A percentile compares a stretch with the other conserved stretches of the same genome.
Evolutionary conservation across 2,113 vertebrate species (phyloP).

Genomic region (Brienomyrus brachyistius): DNA sequence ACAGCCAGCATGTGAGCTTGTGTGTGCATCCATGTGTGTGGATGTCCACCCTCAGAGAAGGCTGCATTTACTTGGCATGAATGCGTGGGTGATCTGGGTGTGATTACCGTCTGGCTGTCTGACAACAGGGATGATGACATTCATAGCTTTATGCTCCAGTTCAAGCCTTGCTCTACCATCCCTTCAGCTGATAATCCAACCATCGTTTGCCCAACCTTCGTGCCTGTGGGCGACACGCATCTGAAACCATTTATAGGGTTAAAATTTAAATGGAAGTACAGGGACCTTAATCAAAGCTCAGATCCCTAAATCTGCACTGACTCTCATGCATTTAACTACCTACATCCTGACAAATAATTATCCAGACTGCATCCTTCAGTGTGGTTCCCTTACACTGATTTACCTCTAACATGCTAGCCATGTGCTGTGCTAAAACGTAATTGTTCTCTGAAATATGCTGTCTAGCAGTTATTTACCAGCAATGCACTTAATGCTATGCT

Average conservation of each 20-base stretch:
- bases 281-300: neutral
- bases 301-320: neutral
- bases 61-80: constrained; percentile 66
- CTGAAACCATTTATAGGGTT: constrained; percentile 10
- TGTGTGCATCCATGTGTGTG: neutral
- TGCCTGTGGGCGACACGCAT: constrained; percentile 15
- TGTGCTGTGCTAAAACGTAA: neutral
- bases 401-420: neutral
- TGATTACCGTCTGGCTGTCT: constrained; percentile 69
- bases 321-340: neutral
- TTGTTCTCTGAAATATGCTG: neutral
- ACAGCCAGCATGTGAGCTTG: neutral
- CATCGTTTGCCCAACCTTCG: constrained; percentile 50
- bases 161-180: constrained; percentile 43
- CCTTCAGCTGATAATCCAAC: constrained; percentile 58
- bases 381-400: neutral
- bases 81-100: constrained; percentile 70
- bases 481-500: neutral
- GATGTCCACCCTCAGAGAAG: constrained; percentile 42
- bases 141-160: constrained; percentile 60
- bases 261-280: constrained; percentile 9
- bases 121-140: constrained; percentile 69
- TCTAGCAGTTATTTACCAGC: neutral
- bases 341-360: neutral
- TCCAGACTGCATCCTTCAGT: neutral